phyloP scores from a whole-genome alignment of 2,797 vertebrate genomes.

The Nannoperca obscura region DNA sequence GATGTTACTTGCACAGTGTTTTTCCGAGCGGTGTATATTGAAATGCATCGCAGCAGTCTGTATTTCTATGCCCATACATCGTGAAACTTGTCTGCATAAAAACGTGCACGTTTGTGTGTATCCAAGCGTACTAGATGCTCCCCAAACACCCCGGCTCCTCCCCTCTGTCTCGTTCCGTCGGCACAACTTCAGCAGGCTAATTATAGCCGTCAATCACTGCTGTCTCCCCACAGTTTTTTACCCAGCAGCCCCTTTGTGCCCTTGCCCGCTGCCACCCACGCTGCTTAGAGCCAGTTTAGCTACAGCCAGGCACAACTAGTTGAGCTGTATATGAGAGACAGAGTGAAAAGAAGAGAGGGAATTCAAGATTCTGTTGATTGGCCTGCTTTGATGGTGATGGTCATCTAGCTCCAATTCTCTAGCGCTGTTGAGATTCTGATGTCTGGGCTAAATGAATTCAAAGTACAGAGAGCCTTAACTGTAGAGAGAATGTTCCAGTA shows the following conservation, averaged over 20 bases:
- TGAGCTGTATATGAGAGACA: slow-evolving; percentile 54
- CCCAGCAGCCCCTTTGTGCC: slow-evolving; percentile 71
- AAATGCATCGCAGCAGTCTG: neutral
- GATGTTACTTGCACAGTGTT: neutral
- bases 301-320: slow-evolving; percentile 63
- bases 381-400: slow-evolving; percentile 50
- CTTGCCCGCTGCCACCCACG: slow-evolving; percentile 74
- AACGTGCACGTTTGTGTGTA: slow-evolving; percentile 42
- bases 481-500: neutral
- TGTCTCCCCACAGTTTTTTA: slow-evolving; percentile 66
- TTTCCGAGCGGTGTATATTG: neutral
- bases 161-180: slow-evolving; percentile 71
- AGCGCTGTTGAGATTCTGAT: slow-evolving; percentile 23
- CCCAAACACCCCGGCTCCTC: slow-evolving; percentile 69
- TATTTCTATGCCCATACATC: slow-evolving; percentile 10
- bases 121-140: slow-evolving; percentile 58
- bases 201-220: slow-evolving; percentile 82
- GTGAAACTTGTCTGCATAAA: slow-evolving; percentile 46
- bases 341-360: slow-evolving; percentile 36
- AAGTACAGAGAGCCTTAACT: neutral
- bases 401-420: slow-evolving; percentile 27
- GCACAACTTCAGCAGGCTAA: slow-evolving; percentile 75
- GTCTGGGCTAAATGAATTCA: slow-evolving; percentile 22
- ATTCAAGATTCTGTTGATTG: slow-evolving; percentile 51
- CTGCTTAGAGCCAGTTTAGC: slow-evolving; percentile 72